Base-by-base conservation (phyloP, 2,888 invertebrate genomes). In the Xanthia icteritia region DNA sequence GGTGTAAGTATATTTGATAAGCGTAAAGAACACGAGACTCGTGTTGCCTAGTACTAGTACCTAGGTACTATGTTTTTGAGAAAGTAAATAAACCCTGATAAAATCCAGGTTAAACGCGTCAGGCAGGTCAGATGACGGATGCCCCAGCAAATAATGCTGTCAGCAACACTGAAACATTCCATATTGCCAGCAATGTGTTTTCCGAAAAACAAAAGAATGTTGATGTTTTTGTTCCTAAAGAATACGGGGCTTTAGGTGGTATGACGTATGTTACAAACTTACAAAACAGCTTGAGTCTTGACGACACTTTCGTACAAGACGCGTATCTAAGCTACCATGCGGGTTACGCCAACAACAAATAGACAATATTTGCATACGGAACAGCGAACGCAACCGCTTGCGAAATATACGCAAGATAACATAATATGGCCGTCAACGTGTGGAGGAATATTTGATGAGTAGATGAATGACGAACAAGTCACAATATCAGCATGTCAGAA, bases 361-460 rank as follows among this genome's bases (percentile, higher is more conserved):
- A 80, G 39, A 67, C 76, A 76, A 82, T 83, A 84, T 86, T 83
- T 67, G 85, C 84, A 85, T 86, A 77, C 76, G 58, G 74, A 73
- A 65, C 56, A 76, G 77, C 73, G 66, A 66, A 83, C 81, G 85
- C 79, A 79, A 83, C 77, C 64, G 64, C 45, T 87, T 87, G 68
- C 73, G 68, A 77, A 84, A 85, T 61, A 36, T 39, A 64, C 73
- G 69, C 60, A 56, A 71, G 39, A 73, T 58, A 72, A 83, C 69
- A 77, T 56, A 54, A 72, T 2, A 48, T 81, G 66, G 23, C 48
- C 61, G 51, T 63, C 64, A 48, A 42, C n/a, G 27, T 17, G 27
- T 20, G n/a, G 20, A 0, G 15, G 27, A 39, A 39, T 48, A 58
- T 58, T 27, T n/a, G 23, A 54, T 20, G 36, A 39, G 3, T 20